Conservation (phyloP, 1,140 invertebrate species). For the Leptonema lineaticorne region DNA sequence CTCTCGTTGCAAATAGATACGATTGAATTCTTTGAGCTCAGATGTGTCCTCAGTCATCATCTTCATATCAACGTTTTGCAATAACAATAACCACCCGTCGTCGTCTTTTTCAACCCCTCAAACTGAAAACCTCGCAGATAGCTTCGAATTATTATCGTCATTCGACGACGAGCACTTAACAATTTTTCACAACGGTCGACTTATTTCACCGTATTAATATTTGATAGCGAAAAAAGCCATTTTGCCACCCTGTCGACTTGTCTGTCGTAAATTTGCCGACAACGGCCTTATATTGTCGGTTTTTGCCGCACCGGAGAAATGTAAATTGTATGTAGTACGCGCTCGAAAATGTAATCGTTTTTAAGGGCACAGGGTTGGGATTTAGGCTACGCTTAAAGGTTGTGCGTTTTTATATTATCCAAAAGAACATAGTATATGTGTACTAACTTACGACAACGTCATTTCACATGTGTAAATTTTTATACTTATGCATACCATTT, state of each 20-base stretch:
- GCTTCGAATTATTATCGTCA: slow-evolving; percentile 35
- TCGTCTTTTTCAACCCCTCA: no score
- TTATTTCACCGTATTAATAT: slow-evolving; percentile 41
- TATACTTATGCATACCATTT: no score
- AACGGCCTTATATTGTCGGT: neutral
- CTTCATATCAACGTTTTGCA: no score
- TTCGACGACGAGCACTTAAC: slow-evolving; percentile 31
- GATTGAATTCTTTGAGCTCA: slow-evolving; percentile 16
- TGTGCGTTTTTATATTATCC: no score
- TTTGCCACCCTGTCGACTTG: neutral
- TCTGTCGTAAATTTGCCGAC: neutral
- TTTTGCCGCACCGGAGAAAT: no score
- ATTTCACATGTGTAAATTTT: no score
- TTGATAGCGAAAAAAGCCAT: slow-evolving; percentile 35
- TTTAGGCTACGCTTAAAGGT: neutral
- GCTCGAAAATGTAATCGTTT: slow-evolving; percentile 8
- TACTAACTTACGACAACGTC: no score
- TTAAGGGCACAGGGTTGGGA: neutral
- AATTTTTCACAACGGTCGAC: slow-evolving; percentile 40
- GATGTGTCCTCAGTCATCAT: slow-evolving; percentile 27
- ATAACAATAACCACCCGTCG: no score
- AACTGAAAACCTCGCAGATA: no score
- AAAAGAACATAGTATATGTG: no score
- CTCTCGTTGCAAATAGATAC: neutral
- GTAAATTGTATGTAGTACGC: no score